Percentiles rank a stretch among this genome's conserved stretches.
Evolutionary conservation across 2,888 invertebrate species (phyloP).

Genomic region (Hedychridium roseum): DNA sequence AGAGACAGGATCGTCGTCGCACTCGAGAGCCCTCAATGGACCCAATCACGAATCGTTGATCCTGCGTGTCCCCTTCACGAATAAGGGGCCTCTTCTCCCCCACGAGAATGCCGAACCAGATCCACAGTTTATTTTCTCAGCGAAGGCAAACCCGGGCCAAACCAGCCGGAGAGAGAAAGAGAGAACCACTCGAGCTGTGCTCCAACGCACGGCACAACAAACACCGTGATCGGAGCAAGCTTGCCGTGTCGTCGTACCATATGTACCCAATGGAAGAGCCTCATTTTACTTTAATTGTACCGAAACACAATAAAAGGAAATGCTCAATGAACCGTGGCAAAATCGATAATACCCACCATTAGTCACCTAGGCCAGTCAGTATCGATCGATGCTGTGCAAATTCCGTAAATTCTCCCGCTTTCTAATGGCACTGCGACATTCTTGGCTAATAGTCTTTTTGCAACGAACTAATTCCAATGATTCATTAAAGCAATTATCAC

Average conservation of each 20-base stretch:
- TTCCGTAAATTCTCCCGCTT: no score
- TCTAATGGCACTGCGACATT: no score
- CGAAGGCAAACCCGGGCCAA: conserved; percentile 42
- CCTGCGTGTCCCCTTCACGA: conserved; percentile 44
- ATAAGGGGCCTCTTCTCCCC: conserved; percentile 34
- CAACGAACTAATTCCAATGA: no score
- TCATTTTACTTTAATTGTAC: conserved; percentile 34
- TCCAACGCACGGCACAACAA: conserved; percentile 54
- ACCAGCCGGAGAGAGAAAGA: no score
- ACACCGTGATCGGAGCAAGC: conserved; percentile 32
- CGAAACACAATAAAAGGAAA: neutral
- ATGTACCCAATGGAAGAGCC: no score
- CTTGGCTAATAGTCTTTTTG: no score
- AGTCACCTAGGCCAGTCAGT: no score
- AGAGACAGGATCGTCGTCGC: conserved; percentile 36
- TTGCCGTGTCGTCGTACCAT: conserved; percentile 24
- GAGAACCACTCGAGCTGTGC: conserved; percentile 53
- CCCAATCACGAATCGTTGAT: conserved; percentile 53
- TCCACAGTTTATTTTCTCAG: conserved; percentile 60
- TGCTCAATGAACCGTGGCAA: no score
- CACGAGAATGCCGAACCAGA: conserved; percentile 32
- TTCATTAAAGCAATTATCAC: no score
- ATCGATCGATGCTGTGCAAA: no score
- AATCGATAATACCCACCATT: no score
- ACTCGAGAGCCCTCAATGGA: conserved; percentile 53